A percentile compares a stretch with the other conserved stretches of the same genome.
Conservation (phyloP, 1,140 invertebrate species). For the Trypoxylus dichotomus region DNA sequence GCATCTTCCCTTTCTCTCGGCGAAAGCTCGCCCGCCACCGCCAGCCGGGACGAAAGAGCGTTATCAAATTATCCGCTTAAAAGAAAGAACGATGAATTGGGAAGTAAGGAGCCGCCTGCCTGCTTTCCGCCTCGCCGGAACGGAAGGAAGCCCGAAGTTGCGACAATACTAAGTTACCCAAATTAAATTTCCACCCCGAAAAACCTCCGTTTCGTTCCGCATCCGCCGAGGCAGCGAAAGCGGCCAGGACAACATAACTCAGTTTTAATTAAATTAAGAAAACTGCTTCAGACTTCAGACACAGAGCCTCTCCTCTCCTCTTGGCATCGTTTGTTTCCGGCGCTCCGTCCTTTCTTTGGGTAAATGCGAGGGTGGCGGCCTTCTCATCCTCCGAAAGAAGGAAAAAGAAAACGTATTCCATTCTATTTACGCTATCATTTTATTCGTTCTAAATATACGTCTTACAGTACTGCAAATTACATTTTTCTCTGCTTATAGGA, state of each 20-base stretch:
- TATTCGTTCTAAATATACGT: too few relatives aligned
- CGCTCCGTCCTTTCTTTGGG: background rate
- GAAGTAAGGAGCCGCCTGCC: too few relatives aligned
- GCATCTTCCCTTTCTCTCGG: background rate
- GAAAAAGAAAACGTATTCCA: too few relatives aligned
- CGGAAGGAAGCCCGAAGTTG: constrained; percentile 2
- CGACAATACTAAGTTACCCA: constrained; percentile 13
- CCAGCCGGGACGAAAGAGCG: background rate
- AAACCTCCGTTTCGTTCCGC: background rate
- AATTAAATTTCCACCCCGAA: constrained; percentile 6
- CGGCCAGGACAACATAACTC: background rate
- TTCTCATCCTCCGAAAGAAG: too few relatives aligned
- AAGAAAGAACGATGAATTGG: constrained; percentile 3
- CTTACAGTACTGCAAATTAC: too few relatives aligned
- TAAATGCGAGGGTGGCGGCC: background rate
- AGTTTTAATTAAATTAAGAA: constrained; percentile 25
- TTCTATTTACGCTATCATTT: too few relatives aligned
- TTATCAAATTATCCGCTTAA: constrained; percentile 16
- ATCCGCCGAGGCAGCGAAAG: background rate
- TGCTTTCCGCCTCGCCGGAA: too few relatives aligned
- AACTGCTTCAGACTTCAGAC: constrained; percentile 1
- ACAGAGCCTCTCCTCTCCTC: background rate
- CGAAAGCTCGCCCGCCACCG: background rate
- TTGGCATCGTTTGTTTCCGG: constrained; percentile 19
- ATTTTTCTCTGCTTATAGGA: too few relatives aligned